A percentile compares a stretch with the other conserved stretches of the same genome.
Evolutionary conservation across 2,113 vertebrate genomes (phyloP).

Genomic region (Mobula birostris): DNA sequence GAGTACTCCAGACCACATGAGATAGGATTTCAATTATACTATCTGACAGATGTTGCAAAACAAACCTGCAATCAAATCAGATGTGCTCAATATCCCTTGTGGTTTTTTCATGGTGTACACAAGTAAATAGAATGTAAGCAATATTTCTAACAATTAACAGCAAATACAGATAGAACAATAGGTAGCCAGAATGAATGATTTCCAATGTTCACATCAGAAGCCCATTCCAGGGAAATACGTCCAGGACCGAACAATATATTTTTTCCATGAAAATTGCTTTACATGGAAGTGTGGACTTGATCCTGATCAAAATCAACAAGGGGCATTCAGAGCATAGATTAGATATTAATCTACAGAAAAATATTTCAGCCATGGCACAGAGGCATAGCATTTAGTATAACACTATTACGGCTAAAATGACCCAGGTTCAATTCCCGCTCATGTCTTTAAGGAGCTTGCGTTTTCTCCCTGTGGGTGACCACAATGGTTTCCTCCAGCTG

Average conservation of each 20-base stretch:
- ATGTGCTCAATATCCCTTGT: not conserved
- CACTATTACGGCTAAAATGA: too few species aligned
- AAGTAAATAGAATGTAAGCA: not conserved
- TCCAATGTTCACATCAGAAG: not conserved
- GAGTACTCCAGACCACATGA: not conserved
- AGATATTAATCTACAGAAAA: not conserved
- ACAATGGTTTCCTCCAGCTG: too few species aligned
- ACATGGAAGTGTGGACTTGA: not conserved
- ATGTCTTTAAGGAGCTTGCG: too few species aligned
- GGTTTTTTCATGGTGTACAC: not conserved
- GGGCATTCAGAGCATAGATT: not conserved
- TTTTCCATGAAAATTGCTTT: not conserved
- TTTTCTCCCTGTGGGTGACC: too few species aligned
- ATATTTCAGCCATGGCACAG: too few species aligned
- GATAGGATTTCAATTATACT: not conserved
- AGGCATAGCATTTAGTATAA: too few species aligned
- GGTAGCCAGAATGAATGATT: not conserved
- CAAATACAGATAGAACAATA: too few species aligned
- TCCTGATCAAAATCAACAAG: not conserved
- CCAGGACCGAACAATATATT: not conserved
- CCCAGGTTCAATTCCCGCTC: too few species aligned
- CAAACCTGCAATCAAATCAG: not conserved
- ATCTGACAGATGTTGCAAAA: not conserved
- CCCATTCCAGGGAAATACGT: too few species aligned
- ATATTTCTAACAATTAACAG: not conserved